phyloP scores from a whole-genome alignment of 2,113 vertebrate species.

The Corythaixoides concolor region DNA sequence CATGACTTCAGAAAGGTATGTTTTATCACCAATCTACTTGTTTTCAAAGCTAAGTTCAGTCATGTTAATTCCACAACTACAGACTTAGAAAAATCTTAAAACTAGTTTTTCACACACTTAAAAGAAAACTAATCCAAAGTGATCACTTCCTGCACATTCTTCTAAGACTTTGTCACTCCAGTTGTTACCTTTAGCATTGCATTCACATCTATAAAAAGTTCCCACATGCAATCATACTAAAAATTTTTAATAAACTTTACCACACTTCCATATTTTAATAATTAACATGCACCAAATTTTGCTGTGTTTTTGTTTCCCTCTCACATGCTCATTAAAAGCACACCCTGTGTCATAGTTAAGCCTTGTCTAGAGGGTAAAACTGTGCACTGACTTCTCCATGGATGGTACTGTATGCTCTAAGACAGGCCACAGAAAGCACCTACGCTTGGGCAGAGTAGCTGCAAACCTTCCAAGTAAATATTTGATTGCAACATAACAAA shows the following conservation, averaged over 20 bases:
- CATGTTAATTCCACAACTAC: neutral
- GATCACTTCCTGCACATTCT: neutral
- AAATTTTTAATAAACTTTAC: neutral
- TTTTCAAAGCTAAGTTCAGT: neutral
- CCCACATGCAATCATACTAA: neutral
- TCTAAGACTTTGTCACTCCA: neutral
- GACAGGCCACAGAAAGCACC: neutral
- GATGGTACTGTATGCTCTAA: neutral
- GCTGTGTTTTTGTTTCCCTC: neutral
- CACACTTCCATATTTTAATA: neutral
- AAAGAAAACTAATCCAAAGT: neutral
- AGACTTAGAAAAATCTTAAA: neutral
- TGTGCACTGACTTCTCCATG: neutral
- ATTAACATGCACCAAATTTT: accelerated
- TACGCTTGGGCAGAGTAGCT: neutral
- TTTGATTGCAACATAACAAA: neutral
- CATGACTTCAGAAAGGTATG: neutral
- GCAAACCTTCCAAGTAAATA: neutral
- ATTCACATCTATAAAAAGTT: neutral
- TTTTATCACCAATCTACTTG: neutral
- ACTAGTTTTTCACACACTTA: neutral
- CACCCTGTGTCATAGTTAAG: neutral
- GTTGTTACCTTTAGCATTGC: neutral
- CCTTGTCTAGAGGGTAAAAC: neutral
- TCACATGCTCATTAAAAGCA: neutral